Evolutionary conservation across 2,113 vertebrate genomes (phyloP).

Genomic region (Oreocharis arfaki): DNA sequence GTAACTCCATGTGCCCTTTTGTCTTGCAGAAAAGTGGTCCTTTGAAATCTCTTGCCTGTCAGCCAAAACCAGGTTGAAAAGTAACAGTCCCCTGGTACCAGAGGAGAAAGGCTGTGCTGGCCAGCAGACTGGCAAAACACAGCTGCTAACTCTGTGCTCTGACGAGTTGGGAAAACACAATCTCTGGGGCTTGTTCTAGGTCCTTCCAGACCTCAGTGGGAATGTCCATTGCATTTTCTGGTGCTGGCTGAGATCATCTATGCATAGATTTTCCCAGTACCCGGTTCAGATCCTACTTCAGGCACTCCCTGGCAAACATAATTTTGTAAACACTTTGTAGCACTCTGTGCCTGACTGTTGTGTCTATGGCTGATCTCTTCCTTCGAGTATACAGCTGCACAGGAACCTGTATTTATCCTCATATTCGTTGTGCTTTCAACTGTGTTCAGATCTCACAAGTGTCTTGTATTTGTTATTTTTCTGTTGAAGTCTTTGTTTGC

Average conservation of each 20-base stretch:
- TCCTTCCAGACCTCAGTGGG: not conserved
- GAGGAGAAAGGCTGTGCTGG: not conserved
- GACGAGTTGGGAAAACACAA: not conserved
- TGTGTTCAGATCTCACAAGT: not conserved
- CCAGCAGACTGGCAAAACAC: not conserved
- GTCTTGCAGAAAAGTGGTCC: not conserved
- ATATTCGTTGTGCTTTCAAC: not conserved
- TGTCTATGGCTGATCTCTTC: not conserved
- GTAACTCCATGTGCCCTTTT: not conserved
- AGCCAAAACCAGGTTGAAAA: not conserved
- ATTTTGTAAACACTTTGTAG: not conserved
- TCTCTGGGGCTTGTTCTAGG: not conserved
- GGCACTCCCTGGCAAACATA: not conserved
- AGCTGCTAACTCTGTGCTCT: not conserved
- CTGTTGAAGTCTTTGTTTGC: not conserved
- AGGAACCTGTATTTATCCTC: not conserved
- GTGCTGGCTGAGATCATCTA: not conserved
- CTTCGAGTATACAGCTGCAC: not conserved
- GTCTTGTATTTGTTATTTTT: slow-evolving; percentile 34
- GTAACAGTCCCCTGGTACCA: not conserved
- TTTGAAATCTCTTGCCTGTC: not conserved
- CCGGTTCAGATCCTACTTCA: not conserved
- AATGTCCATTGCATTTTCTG: not conserved
- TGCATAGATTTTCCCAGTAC: not conserved
- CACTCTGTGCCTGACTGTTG: not conserved